phyloP scores from a whole-genome alignment of 2,113 vertebrate genomes.

The Fulmarus glacialis region DNA sequence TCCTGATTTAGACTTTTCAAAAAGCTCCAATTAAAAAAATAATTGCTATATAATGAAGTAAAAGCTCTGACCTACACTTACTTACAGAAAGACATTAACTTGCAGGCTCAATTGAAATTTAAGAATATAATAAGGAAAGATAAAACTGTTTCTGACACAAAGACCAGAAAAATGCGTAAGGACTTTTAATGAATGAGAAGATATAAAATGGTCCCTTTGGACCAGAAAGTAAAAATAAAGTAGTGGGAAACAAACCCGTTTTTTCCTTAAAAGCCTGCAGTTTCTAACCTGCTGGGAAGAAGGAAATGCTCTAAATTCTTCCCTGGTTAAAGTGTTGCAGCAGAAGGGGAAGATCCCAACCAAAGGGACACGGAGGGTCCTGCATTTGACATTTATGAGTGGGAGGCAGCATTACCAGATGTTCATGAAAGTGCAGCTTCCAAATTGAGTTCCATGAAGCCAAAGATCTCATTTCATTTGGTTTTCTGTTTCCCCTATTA shows the following conservation, averaged over 20 bases:
- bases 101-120: neutral
- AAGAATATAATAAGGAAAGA: neutral
- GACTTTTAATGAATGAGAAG: neutral
- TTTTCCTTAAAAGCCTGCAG: neutral
- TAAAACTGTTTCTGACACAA: neutral
- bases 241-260: neutral
- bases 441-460: conserved; percentile 1
- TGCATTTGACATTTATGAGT: conserved; percentile 46
- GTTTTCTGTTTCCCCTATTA: conserved; percentile 32
- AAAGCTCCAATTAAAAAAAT: neutral
- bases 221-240: neutral
- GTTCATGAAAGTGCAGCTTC: conserved; percentile 35
- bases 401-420: conserved; percentile 57
- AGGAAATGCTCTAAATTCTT: conserved; percentile 55
- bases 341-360: conserved; percentile 35
- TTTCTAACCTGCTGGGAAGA: conserved; percentile 48
- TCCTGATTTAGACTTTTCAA: neutral
- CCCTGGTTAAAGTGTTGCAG: neutral
- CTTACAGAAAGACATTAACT: neutral
- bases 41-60: neutral
- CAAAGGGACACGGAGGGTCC: neutral
- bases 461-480: conserved; percentile 37
- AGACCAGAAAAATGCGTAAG: neutral
- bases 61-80: neutral
- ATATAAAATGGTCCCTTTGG: neutral